Percentiles rank a stretch among this genome's conserved stretches.
Conservation (phyloP, 1,140 invertebrate species). For the Drosophila mayri region DNA sequence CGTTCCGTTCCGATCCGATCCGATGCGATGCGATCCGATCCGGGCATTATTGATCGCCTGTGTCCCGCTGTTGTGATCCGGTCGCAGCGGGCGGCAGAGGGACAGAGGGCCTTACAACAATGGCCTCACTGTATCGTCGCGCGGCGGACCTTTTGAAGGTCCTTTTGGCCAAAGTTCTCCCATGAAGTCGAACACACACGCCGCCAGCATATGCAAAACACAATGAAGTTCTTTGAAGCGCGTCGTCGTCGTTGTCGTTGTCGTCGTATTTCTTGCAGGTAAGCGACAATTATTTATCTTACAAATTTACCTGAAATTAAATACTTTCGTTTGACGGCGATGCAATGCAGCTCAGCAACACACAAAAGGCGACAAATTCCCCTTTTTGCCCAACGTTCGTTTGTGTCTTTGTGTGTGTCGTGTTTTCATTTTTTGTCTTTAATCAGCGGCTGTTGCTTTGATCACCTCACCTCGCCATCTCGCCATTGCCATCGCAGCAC, state of each 20-base stretch:
- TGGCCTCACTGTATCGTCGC: conserved; percentile 68
- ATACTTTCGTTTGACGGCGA: conserved; percentile 67
- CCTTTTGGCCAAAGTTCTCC: conserved; percentile 77
- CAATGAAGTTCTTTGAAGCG: conserved; percentile 83
- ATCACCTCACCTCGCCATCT: conserved; percentile 52
- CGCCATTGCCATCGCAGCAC: conserved; percentile 24
- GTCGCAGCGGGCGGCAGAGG: conserved; percentile 58
- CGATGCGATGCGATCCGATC: conserved; percentile 43
- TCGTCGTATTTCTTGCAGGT: conserved; percentile 53
- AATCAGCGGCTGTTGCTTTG: conserved; percentile 79
- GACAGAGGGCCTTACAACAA: conserved; percentile 49
- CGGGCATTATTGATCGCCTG: conserved; percentile 72
- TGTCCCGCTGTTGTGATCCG: conserved; percentile 80
- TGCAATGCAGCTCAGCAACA: conserved; percentile 44
- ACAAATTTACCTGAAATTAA: conserved; percentile 84
- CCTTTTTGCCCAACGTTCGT: conserved; percentile 43
- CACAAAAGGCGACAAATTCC: conserved; percentile 79
- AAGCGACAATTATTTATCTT: conserved; percentile 83
- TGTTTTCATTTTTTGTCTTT: conserved; percentile 60
- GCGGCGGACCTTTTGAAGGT: conserved; percentile 77
- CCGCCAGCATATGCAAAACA: conserved; percentile 76
- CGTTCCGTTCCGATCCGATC: background rate
- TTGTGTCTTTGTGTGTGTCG: conserved; percentile 13
- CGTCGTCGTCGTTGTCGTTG: conserved; percentile 44
- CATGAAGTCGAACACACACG: conserved; percentile 54